Percentiles rank a stretch among this genome's conserved stretches.
Evolutionary conservation across 2,888 invertebrate genomes (phyloP).

Genomic region (Himalopsyche japonica): DNA sequence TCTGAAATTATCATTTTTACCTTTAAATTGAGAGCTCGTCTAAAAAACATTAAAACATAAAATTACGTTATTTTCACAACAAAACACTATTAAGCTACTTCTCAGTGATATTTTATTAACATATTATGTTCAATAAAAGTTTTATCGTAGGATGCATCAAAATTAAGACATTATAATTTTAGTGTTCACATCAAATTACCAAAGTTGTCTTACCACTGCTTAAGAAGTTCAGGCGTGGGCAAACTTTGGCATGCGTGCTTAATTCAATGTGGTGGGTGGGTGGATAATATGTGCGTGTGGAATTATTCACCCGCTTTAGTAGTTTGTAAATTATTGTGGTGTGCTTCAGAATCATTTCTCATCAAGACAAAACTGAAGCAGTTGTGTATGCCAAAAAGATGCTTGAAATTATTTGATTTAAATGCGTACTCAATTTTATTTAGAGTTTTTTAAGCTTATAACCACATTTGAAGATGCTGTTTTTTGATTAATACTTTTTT

Average conservation of each 20-base stretch:
- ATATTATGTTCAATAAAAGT: neutral
- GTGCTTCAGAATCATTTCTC: neutral
- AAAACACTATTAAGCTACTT: too few relatives aligned
- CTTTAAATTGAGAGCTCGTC: too few relatives aligned
- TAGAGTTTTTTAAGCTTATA: too few relatives aligned
- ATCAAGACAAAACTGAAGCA: neutral
- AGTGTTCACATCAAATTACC: neutral
- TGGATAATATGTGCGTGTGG: neutral
- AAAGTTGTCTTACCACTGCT: neutral
- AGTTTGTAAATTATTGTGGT: neutral
- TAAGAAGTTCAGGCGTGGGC: neutral
- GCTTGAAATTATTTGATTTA: neutral
- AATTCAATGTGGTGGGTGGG: neutral
- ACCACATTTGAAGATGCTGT: too few relatives aligned
- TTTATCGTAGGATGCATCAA: neutral
- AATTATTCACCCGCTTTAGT: neutral
- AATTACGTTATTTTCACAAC: too few relatives aligned
- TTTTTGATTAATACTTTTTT: too few relatives aligned
- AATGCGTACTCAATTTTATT: too few relatives aligned
- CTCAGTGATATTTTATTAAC: too few relatives aligned
- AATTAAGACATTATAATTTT: neutral
- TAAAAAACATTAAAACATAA: too few relatives aligned
- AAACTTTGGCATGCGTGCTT: neutral
- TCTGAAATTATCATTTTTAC: too few relatives aligned
- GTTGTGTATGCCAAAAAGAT: neutral